A percentile compares a stretch with the other conserved stretches of the same genome.
These are phyloP conservation scores for Sitobion miscanthi DNA, from an alignment of 1,140 invertebrate genomes.

Conservation along the genomic window DNA sequence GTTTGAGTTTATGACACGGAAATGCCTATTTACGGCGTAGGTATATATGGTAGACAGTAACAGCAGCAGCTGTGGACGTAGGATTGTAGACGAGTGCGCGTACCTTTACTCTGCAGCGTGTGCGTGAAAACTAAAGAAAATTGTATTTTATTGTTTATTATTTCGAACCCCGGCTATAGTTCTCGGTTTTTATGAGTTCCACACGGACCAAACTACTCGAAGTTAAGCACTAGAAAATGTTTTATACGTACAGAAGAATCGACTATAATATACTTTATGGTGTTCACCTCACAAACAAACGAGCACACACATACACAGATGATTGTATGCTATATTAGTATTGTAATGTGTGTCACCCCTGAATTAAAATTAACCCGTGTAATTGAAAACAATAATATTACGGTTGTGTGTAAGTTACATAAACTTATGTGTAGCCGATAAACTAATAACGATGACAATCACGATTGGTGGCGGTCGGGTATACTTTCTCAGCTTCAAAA, in stretches of 20 bases:
- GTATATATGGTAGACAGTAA: neutral
- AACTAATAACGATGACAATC: neutral
- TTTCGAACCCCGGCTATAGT: neutral
- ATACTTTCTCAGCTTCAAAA: neutral
- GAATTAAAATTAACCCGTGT: conserved; percentile 8
- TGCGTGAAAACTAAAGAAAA: neutral
- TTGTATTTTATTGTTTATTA: conserved; percentile 45
- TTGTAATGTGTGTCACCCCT: neutral
- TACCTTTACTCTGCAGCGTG: neutral
- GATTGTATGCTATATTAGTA: neutral
- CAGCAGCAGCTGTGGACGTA: neutral
- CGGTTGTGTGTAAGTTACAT: neutral
- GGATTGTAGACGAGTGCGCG: neutral
- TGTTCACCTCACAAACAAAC: neutral
- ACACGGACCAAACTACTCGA: neutral
- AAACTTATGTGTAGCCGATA: neutral
- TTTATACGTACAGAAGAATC: neutral
- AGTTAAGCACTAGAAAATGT: conserved; percentile 21
- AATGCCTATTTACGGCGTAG: neutral
- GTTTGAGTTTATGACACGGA: neutral
- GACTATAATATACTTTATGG: neutral
- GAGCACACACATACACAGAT: neutral
- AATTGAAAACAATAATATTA: neutral
- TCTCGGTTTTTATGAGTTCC: conserved; percentile 29
- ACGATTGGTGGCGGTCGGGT: neutral